A percentile compares a stretch with the other conserved stretches of the same genome.
phyloP scores from a whole-genome alignment of 2,797 vertebrate species.

The Tamandua tetradactyla region DNA sequence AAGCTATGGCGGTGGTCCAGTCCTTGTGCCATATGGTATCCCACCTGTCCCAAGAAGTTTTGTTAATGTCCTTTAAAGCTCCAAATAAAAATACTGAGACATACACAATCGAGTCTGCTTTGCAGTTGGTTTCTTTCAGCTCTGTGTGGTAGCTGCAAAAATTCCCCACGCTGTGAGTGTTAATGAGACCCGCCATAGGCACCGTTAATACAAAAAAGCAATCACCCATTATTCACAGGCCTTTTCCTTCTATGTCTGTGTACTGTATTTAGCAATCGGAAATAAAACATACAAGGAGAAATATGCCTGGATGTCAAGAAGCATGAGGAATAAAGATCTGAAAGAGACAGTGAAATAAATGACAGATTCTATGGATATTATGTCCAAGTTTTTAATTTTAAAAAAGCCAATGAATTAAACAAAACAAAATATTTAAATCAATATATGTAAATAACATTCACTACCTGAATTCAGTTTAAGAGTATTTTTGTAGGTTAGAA shows the following conservation, averaged over 20 bases:
- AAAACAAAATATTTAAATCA: not conserved
- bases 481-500: not conserved
- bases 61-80: constrained; percentile 74
- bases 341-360: not conserved
- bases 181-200: constrained; percentile 82
- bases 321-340: not conserved
- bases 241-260: constrained; percentile 63
- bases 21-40: constrained; percentile 74
- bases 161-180: constrained; percentile 81
- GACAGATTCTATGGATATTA: not conserved
- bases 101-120: constrained; percentile 81
- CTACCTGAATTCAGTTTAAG: not conserved
- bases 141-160: constrained; percentile 76
- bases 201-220: constrained; percentile 81
- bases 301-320: not conserved
- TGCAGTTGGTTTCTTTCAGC: constrained; percentile 81
- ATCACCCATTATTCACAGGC: constrained; percentile 78
- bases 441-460: not conserved
- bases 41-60: constrained; percentile 79
- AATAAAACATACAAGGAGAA: constrained; percentile 65
- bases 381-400: not conserved
- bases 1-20: constrained; percentile 77
- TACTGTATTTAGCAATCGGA: constrained; percentile 64
- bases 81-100: constrained; percentile 79
- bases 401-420: not conserved